Evolutionary conservation across 2,888 invertebrate genomes (phyloP).

Genomic region (Polyommatus icarus): DNA sequence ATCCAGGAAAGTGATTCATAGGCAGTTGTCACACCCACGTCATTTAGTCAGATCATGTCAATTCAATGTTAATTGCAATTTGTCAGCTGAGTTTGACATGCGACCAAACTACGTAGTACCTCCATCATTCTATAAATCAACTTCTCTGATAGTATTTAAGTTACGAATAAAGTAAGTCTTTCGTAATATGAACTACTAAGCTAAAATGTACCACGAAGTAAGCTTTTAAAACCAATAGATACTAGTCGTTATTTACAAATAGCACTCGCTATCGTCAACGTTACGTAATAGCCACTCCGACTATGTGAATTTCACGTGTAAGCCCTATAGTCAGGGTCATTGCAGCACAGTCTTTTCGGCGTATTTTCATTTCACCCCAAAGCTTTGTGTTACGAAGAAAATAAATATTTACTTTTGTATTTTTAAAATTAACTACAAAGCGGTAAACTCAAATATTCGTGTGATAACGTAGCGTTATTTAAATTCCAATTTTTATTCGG

Average conservation of each 20-base stretch:
- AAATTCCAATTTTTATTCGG: not conserved
- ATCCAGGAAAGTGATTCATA: too few species aligned
- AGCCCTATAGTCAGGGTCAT: conserved; percentile 31
- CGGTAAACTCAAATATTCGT: not conserved
- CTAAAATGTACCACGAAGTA: too few species aligned
- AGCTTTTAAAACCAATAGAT: too few species aligned
- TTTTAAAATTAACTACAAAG: conserved; percentile 24
- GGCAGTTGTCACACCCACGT: too few species aligned
- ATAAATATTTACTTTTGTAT: conserved; percentile 28
- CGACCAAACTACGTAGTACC: too few species aligned
- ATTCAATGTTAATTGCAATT: too few species aligned
- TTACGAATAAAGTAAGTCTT: too few species aligned
- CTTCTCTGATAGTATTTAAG: too few species aligned
- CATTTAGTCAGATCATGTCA: too few species aligned
- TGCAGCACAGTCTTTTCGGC: conserved; percentile 29
- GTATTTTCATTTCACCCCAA: conserved; percentile 31
- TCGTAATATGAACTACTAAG: too few species aligned
- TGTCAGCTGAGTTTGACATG: too few species aligned
- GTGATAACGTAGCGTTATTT: not conserved
- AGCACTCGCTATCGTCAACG: not conserved
- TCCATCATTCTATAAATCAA: too few species aligned
- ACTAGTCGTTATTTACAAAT: not conserved
- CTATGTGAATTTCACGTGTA: conserved; percentile 28
- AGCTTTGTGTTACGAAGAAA: conserved; percentile 33
- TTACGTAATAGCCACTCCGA: not conserved